Percentiles rank a stretch among this genome's conserved stretches.
phyloP scores from a whole-genome alignment of 2,797 vertebrate species.

The Molossus molossus region DNA sequence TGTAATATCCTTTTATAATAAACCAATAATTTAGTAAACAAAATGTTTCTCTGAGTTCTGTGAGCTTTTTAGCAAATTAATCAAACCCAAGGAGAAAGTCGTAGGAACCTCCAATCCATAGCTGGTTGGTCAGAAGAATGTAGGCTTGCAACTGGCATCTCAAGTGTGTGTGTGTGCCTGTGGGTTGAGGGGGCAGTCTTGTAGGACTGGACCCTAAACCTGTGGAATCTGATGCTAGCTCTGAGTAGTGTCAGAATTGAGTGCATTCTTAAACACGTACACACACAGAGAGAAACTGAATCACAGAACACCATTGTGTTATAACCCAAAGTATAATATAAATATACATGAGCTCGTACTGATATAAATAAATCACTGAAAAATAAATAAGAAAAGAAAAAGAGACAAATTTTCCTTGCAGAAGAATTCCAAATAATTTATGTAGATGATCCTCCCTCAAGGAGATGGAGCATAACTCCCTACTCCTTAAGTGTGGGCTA shows the following conservation, averaged over 20 bases:
- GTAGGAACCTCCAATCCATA: neutral
- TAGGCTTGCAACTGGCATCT: neutral
- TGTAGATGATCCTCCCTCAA: neutral
- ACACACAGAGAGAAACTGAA: too few species aligned
- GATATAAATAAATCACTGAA: slow-evolving; percentile 22
- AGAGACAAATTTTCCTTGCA: neutral
- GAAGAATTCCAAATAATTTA: slow-evolving; percentile 32
- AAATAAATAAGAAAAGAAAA: neutral
- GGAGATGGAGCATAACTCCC: neutral
- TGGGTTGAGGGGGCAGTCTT: neutral
- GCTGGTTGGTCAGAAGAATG: neutral
- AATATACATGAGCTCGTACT: neutral
- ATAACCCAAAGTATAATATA: neutral
- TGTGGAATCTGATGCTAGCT: neutral
- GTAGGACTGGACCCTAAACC: neutral
- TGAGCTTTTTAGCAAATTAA: neutral
- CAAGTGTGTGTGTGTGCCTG: neutral
- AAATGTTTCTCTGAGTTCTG: neutral
- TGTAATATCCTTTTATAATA: neutral
- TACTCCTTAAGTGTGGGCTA: neutral
- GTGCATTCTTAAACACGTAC: neutral
- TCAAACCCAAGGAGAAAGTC: neutral
- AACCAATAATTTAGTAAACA: neutral
- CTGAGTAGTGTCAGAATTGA: neutral
- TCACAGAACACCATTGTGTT: too few species aligned